A percentile compares a stretch with the other conserved stretches of the same genome.
Evolutionary conservation across 92 coral and sea anemone genomes (phyloP).

Genomic region (Nematostella vectensis): DNA sequence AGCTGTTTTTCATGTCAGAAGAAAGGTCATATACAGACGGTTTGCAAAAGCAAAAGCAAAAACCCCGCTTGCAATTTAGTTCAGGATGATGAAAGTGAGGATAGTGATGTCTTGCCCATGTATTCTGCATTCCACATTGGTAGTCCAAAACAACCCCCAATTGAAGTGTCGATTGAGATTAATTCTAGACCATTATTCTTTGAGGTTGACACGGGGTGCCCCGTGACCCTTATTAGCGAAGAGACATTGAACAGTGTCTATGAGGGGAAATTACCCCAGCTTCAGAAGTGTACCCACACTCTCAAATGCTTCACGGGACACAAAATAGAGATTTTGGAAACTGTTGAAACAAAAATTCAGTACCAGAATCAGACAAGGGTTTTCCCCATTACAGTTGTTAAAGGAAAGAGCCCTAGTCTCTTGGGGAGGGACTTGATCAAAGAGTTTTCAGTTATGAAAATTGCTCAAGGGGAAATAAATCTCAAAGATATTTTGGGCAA

Average conservation of each 20-base stretch:
- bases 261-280: slow-evolving; percentile 4
- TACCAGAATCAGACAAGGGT: slow-evolving; percentile 10
- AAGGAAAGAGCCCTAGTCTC: slow-evolving; percentile 12
- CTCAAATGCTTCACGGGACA: slow-evolving; percentile 29
- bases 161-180: slow-evolving; percentile 9
- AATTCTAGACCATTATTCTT: slow-evolving; percentile 12
- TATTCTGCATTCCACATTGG: slow-evolving; percentile 12
- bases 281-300: not conserved
- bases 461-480: slow-evolving; percentile 5
- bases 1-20: slow-evolving; percentile 10
- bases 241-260: slow-evolving; percentile 17
- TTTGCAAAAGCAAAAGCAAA: slow-evolving; percentile 3
- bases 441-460: slow-evolving; percentile 19
- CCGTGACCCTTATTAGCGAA: slow-evolving; percentile 30
- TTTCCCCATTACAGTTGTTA: slow-evolving; percentile 10
- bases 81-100: slow-evolving; percentile 7
- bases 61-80: slow-evolving; percentile 8
- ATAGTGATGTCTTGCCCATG: slow-evolving; percentile 13
- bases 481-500: slow-evolving; percentile 12
- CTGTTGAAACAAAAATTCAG: slow-evolving; percentile 12
- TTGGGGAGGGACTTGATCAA: slow-evolving; percentile 27
- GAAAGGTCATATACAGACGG: slow-evolving; percentile 8
- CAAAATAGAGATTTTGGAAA: slow-evolving; percentile 8
- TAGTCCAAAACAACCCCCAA: slow-evolving; percentile 26
- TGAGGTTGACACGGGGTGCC: slow-evolving; percentile 30